Conservation (phyloP, 2,797 vertebrate species). For the Macropodus opercularis region DNA sequence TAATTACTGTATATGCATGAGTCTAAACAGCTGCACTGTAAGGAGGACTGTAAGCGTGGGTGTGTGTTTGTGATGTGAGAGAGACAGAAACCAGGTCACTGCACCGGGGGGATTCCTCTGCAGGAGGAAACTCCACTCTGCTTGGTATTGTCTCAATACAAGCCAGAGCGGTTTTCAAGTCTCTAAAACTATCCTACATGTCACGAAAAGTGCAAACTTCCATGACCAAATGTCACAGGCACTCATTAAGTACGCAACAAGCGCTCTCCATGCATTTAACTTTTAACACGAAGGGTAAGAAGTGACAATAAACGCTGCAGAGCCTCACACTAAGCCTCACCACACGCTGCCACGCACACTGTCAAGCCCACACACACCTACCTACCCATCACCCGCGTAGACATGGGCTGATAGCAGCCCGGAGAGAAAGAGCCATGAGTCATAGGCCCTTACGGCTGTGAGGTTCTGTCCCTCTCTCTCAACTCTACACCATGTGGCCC, state of each 20-base stretch:
- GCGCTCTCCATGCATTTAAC: background rate
- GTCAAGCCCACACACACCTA: constrained; percentile 53
- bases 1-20: background rate
- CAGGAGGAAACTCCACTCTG: constrained; percentile 72
- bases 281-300: background rate
- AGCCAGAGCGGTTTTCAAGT: constrained; percentile 22
- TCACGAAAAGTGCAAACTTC: constrained; percentile 2
- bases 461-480: constrained; percentile 64
- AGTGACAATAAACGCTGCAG: constrained; percentile 22
- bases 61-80: constrained; percentile 27
- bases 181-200: background rate
- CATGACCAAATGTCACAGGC: background rate
- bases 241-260: background rate
- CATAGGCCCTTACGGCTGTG: constrained; percentile 49
- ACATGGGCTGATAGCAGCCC: constrained; percentile 44
- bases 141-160: constrained; percentile 14
- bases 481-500: constrained; percentile 57
- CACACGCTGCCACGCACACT: constrained; percentile 52
- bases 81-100: constrained; percentile 54
- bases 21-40: constrained; percentile 24
- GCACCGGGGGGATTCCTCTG: constrained; percentile 64
- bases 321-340: constrained; percentile 35
- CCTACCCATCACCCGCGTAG: constrained; percentile 52
- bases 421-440: constrained; percentile 66
- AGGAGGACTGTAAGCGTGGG: constrained; percentile 20